phyloP scores from a whole-genome alignment of 1,140 invertebrate species.

The Melipona quadrifasciata region DNA sequence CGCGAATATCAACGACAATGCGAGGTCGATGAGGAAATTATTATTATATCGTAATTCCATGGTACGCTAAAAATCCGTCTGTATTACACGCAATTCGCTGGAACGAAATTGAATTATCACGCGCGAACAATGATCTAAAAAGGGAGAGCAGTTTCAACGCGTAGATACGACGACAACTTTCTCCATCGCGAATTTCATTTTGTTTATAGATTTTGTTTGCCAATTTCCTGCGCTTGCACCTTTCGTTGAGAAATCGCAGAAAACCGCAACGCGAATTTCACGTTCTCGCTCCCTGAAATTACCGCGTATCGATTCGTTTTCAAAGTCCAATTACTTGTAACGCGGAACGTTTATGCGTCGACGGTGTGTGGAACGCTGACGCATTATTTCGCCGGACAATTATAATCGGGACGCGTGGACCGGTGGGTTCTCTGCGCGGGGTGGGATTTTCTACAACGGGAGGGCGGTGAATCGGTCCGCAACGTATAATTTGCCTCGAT shows the following conservation, averaged over 20 bases:
- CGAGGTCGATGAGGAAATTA: background rate
- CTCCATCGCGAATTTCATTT: background rate
- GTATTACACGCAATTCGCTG: background rate
- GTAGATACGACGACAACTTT: background rate
- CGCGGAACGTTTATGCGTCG: background rate
- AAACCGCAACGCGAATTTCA: background rate
- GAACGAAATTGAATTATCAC: background rate
- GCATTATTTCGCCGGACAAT: conserved; percentile 36
- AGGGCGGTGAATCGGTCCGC: conserved; percentile 70
- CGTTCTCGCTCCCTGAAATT: background rate
- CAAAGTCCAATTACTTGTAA: conserved; percentile 2
- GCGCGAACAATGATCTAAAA: background rate
- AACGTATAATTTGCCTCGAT: conserved; percentile 80
- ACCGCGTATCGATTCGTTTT: conserved; percentile 10
- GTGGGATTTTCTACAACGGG: conserved; percentile 41
- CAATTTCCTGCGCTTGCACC: background rate
- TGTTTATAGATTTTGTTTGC: background rate
- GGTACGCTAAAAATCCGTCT: background rate
- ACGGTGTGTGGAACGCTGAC: background rate
- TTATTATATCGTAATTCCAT: background rate
- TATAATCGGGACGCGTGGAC: conserved; percentile 46
- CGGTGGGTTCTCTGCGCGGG: background rate
- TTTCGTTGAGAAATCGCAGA: background rate
- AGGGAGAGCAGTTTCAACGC: too few species aligned
- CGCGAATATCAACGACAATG: background rate